Base-by-base conservation (phyloP, 2,797 vertebrate species). In the Diplodus puntazzo region DNA sequence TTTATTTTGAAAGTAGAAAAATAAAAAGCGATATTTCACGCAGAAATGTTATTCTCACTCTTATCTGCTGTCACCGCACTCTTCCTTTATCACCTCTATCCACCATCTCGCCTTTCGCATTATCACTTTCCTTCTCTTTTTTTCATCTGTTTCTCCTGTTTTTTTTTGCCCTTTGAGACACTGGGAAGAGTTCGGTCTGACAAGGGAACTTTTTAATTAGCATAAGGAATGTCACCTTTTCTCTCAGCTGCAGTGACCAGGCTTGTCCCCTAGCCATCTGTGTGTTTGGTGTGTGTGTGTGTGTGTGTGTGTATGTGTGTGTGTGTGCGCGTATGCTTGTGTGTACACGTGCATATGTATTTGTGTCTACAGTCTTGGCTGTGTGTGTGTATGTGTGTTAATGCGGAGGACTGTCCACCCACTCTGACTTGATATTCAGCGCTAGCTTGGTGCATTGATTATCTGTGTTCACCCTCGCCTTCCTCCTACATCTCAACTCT, bases 141-240 rank as follows among this genome's bases (percentile, higher is more conserved):
- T 45, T 63, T 63, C 5, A 17, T 69, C 18, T 14, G 21, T 67
- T 46, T 43, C 30, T 7, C 67, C 27, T 48, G 30, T 69, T 78
- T 61, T 77, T 77, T 79, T 65, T 80, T 72, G 66, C 72, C 78
- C 80, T 86, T 69, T 46, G 65, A 82, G 62, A 54, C 55, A 68
- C 39, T 70, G 39, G 21, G 42, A 81, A 61, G 45, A 88, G 71
- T 74, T 76, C 23, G 67, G 62, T 75, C 74, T 82, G 73, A 86
- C 83, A 90, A 12, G 57, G 57, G 42, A 86, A 89, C 89, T 90
- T 87, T 83, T 46, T 63, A 73, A 92, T 94, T 92, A 92, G 75
- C 92, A 92, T 94, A 82, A 83, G 55, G 78, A 94, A 90, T 91
- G 91, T 94, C 90, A 94, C 92, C 90, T 94, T 90, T 89, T 85